Conservation (phyloP, 2,797 vertebrate species). For the Myripristis jacobus region DNA sequence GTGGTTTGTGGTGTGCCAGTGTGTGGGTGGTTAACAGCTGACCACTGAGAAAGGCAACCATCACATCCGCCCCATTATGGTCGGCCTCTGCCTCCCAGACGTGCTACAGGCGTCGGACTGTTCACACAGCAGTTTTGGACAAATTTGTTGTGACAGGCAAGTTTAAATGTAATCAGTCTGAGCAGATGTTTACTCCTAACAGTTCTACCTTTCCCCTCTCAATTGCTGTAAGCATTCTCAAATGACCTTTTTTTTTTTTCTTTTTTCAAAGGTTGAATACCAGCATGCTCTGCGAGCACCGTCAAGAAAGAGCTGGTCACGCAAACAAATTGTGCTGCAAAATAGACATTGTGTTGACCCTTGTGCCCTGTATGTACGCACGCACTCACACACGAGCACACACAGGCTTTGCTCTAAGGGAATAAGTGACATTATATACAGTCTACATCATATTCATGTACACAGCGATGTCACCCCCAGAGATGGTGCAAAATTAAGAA, state of each 20-base stretch:
- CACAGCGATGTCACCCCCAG: slow-evolving; percentile 56
- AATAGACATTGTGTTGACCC: slow-evolving; percentile 54
- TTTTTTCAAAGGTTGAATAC: slow-evolving; percentile 66
- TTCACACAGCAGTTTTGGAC: slow-evolving; percentile 30
- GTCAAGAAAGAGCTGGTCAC: slow-evolving; percentile 59
- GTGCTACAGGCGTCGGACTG: slow-evolving; percentile 23
- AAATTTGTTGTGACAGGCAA: slow-evolving; percentile 55
- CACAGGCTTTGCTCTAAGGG: slow-evolving; percentile 50
- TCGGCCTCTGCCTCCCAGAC: slow-evolving; percentile 31
- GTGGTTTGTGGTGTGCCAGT: slow-evolving; percentile 42
- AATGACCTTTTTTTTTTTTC: too few relatives aligned
- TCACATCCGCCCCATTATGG: slow-evolving; percentile 33
- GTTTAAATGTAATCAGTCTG: slow-evolving; percentile 52
- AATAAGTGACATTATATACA: slow-evolving; percentile 46
- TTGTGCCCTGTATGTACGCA: slow-evolving; percentile 6
- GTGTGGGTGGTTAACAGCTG: slow-evolving; percentile 49
- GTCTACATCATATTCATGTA: slow-evolving; percentile 53
- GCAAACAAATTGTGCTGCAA: slow-evolving; percentile 62
- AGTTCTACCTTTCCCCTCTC: slow-evolving; percentile 40
- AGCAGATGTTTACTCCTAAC: slow-evolving; percentile 43
- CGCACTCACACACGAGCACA: slow-evolving; percentile 6
- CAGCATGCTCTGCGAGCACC: slow-evolving; percentile 61
- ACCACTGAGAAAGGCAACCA: slow-evolving; percentile 21
- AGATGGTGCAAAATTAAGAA: slow-evolving; percentile 53
- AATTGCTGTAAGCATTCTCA: slow-evolving; percentile 48